phyloP scores from a whole-genome alignment of 2,888 invertebrate species.

The Pristionchus entomophagus region DNA sequence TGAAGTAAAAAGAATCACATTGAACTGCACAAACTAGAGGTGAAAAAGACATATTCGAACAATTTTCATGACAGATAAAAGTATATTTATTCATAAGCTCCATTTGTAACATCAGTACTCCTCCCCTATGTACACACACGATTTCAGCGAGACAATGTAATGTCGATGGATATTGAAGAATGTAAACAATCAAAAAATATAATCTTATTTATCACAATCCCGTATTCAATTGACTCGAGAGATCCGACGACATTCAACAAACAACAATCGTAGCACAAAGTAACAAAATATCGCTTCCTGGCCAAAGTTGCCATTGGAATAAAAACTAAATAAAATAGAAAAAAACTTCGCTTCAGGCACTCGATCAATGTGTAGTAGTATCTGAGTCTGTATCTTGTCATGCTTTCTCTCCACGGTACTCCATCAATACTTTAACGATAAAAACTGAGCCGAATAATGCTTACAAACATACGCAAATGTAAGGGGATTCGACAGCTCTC shows the following conservation, averaged over 20 bases:
- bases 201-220: constrained; percentile 14
- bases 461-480: constrained; percentile 7
- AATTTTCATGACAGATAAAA: no score
- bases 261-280: constrained; percentile 9
- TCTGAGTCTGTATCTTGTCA: constrained; percentile 35
- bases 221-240: background rate
- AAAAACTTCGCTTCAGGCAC: background rate
- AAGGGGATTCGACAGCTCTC: background rate
- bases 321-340: background rate
- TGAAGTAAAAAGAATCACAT: background rate
- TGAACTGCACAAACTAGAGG: no score
- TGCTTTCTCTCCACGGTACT: constrained; percentile 18
- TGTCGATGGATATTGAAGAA: no score
- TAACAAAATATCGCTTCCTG: constrained; percentile 28
- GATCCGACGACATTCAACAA: background rate
- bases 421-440: constrained; percentile 27
- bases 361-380: constrained; percentile 42
- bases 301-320: background rate
- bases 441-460: background rate
- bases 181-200: no score
- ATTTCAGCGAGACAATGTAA: no score
- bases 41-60: no score
- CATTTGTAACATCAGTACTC: no score
- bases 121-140: no score
- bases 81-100: no score